Evolutionary conservation across 2,888 invertebrate species (phyloP).

Genomic region (Heteropelma amictum): DNA sequence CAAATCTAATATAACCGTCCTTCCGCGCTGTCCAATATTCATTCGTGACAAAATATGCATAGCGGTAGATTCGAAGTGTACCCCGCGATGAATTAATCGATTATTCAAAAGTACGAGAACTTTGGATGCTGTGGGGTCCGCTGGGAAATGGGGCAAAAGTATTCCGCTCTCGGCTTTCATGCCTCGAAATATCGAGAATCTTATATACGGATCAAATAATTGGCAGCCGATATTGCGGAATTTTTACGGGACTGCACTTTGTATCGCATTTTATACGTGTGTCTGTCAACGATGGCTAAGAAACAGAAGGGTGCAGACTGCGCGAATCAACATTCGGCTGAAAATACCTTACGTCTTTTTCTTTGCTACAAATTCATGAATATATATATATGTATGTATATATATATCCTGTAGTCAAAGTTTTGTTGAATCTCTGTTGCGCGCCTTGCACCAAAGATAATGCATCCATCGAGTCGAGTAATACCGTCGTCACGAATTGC

Average conservation of each 20-base stretch:
- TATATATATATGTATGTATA: not conserved
- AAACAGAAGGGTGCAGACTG: not conserved
- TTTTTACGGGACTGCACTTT: conserved; percentile 14
- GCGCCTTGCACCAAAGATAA: conserved; percentile 56
- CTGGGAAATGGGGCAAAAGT: conserved; percentile 37
- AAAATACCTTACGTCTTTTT: not conserved
- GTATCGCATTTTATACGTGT: not conserved
- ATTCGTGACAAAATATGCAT: conserved; percentile 38
- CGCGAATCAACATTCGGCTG: not conserved
- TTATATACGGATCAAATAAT: conserved; percentile 44
- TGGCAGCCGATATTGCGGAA: conserved; percentile 47
- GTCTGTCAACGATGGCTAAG: not conserved
- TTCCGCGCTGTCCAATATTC: conserved; percentile 16
- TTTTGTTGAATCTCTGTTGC: conserved; percentile 48
- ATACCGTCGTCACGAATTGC: conserved; percentile 62
- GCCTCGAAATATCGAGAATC: not conserved
- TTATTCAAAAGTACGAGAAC: conserved; percentile 33
- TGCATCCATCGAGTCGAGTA: conserved; percentile 60
- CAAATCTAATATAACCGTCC: conserved; percentile 18
- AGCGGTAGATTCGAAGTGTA: conserved; percentile 16
- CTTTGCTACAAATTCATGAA: not conserved
- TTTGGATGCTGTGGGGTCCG: not conserved
- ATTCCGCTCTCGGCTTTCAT: not conserved
- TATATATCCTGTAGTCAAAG: not conserved
- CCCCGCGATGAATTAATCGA: conserved; percentile 38